phyloP scores from a whole-genome alignment of 2,797 vertebrate species.

The Coccyzus lansbergi region DNA sequence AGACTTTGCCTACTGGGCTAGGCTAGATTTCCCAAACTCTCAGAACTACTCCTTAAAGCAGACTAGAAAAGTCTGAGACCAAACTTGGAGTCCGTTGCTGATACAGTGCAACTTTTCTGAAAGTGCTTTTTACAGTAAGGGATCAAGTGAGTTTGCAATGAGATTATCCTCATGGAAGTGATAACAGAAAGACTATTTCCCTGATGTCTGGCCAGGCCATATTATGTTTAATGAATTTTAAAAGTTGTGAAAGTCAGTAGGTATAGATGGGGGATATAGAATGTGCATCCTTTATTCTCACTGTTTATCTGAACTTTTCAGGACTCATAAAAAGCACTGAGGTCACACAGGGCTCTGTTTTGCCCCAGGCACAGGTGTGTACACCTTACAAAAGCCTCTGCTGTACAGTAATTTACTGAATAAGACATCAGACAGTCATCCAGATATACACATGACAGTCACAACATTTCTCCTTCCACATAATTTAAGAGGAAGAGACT shows the following conservation, averaged over 20 bases:
- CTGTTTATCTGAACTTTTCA: neutral
- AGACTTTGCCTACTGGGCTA: neutral
- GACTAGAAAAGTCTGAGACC: neutral
- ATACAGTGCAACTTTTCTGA: neutral
- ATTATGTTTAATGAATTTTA: neutral
- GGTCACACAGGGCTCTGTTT: neutral
- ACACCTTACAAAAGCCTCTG: neutral
- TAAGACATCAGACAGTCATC: neutral
- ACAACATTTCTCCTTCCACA: neutral
- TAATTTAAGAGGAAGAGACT: neutral
- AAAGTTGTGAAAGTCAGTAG: neutral
- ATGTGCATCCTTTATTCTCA: neutral
- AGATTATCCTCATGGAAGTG: neutral
- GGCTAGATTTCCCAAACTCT: neutral
- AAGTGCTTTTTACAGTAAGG: constrained; percentile 1
- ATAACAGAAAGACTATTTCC: neutral
- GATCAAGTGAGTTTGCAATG: neutral
- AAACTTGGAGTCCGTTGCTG: neutral
- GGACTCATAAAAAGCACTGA: neutral
- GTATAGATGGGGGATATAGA: neutral
- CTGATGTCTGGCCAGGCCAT: neutral
- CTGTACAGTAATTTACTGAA: neutral
- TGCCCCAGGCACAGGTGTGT: neutral
- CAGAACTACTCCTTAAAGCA: neutral
- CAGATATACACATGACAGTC: neutral